Evolutionary conservation across 2,113 vertebrate genomes (phyloP), one percentile per base, ranked within the genome.

Genomic region (Tachycineta bicolor): DNA sequence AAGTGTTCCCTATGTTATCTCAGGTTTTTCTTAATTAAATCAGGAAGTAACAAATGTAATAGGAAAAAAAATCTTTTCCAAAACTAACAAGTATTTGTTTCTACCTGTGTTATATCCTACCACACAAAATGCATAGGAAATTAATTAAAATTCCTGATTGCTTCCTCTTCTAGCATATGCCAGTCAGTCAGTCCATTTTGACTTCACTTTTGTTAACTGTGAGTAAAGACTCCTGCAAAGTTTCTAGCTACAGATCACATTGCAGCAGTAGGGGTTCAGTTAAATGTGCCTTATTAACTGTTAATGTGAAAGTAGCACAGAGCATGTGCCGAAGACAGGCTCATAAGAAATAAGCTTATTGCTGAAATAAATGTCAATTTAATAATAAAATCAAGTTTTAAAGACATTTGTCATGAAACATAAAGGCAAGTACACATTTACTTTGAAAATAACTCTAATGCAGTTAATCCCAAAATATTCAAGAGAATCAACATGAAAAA

Each of bases 271-370:
- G 88, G 89, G 87, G 39, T 77, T 97, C 92, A 53, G 80, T 92
- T 97, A 96, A 97, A 91, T 84, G 86, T n/a, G 31, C 64, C 95
- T 97, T 96, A 96, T 96, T 98, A 97, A 96, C 97, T 94, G 88
- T 92, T 96, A 85, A 82, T 93, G 80, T 96, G 88, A 75, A 91
- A 96, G 91, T 93, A 97, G 93, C 93, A 94, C 94, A 94, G 94
- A 97, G 78, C 62, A 76, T 1, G 11, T 96, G 96, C 93, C 28
- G 60, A 95, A 69, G 62, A 88, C 65, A 97, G 84, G 60, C 92
- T 97, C 43, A 13, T 85, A 86, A 97, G 91, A 93, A 94, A 71
- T 90, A 69, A 94, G 37, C 65, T 87, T 67, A 74, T 63, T 97
- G 96, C 86, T 97, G 97, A 97, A 87, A 97, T 89, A 96, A 97